Conservation (phyloP, 2,888 invertebrate genomes). For the Drosophila phalerata region DNA sequence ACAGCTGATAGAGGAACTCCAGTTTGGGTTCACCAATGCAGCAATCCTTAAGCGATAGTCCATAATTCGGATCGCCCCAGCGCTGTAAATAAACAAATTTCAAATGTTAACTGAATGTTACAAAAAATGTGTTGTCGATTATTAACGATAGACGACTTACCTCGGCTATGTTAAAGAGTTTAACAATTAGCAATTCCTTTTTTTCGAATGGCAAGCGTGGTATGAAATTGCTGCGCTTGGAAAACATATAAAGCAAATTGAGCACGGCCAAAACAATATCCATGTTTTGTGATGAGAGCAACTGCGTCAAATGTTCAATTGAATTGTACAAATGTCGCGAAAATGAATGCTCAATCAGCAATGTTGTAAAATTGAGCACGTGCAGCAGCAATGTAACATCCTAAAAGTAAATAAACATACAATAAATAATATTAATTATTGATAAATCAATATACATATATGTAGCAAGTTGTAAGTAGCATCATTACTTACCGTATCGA, state of each 20-base stretch:
- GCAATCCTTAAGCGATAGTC: slow-evolving; percentile 93
- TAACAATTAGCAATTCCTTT: slow-evolving; percentile 89
- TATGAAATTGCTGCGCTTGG: slow-evolving; percentile 94
- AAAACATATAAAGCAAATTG: slow-evolving; percentile 94
- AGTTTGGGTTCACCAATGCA: slow-evolving; percentile 89
- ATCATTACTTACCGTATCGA: slow-evolving; percentile 86
- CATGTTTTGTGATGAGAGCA: slow-evolving; percentile 93
- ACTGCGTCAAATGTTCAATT: slow-evolving; percentile 92
- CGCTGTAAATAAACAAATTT: slow-evolving; percentile 59
- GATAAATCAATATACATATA: neutral
- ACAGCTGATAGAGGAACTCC: slow-evolving; percentile 79
- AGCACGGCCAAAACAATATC: slow-evolving; percentile 93
- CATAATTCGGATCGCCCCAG: slow-evolving; percentile 93
- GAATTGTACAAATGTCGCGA: slow-evolving; percentile 95
- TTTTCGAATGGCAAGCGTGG: slow-evolving; percentile 91
- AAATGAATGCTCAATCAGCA: slow-evolving; percentile 94
- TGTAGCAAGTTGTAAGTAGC: too few species aligned
- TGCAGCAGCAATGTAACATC: slow-evolving; percentile 90
- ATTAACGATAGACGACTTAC: slow-evolving; percentile 85
- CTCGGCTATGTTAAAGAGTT: slow-evolving; percentile 92
- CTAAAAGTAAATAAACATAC: slow-evolving; percentile 83
- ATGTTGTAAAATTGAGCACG: slow-evolving; percentile 92
- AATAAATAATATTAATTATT: neutral
- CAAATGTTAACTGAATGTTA: neutral
- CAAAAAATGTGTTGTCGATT: neutral